Percentiles rank a stretch among this genome's conserved stretches.
Evolutionary conservation across 2,888 invertebrate species (phyloP).

Genomic region (Odiellus spinosus): DNA sequence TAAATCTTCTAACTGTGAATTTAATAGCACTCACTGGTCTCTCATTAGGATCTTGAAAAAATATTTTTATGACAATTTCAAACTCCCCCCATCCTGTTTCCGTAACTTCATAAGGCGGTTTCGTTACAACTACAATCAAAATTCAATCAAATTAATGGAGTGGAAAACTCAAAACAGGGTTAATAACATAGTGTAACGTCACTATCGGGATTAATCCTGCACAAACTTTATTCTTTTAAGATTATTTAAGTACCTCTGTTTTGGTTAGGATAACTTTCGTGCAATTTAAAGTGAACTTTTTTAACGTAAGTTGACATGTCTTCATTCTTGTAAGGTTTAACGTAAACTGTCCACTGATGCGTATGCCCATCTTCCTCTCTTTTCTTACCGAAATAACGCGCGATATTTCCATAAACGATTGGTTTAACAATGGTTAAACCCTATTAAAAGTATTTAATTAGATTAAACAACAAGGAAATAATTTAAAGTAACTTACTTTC

Average conservation of each 20-base stretch:
- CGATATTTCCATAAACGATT: slow-evolving; percentile 88
- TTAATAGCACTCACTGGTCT: slow-evolving; percentile 51
- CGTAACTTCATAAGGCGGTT: slow-evolving; percentile 90
- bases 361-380: slow-evolving; percentile 96
- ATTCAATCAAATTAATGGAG: too few relatives aligned
- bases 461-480: neutral
- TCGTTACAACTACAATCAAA: slow-evolving; percentile 81
- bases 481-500: neutral
- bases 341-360: slow-evolving; percentile 95
- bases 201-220: too few relatives aligned
- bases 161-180: too few relatives aligned
- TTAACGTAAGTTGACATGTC: slow-evolving; percentile 89
- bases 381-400: slow-evolving; percentile 88
- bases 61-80: slow-evolving; percentile 92
- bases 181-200: too few relatives aligned
- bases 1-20: neutral
- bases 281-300: slow-evolving; percentile 85
- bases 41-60: slow-evolving; percentile 91
- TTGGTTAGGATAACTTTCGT: slow-evolving; percentile 90
- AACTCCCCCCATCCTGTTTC: slow-evolving; percentile 99
- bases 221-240: neutral
- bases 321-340: slow-evolving; percentile 64
- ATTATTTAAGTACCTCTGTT: slow-evolving; percentile 41
- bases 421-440: slow-evolving; percentile 19
- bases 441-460: slow-evolving; percentile 5